These are phyloP conservation scores for Suncus etruscus DNA, from an alignment of 2,113 vertebrate species.

Conservation along the genomic window DNA sequence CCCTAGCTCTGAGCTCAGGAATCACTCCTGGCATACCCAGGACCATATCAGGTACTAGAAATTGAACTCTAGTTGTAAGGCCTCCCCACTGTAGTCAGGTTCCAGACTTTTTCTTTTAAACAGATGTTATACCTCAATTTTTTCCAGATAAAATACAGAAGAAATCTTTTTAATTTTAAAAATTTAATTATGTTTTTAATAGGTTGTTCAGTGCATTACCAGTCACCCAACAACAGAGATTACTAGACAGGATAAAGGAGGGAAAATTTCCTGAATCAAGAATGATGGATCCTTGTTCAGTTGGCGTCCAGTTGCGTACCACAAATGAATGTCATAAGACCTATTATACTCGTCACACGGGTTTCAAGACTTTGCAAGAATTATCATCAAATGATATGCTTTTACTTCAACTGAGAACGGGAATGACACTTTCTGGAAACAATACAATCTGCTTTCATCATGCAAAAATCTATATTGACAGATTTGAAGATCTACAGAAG, in stretches of 20 bases:
- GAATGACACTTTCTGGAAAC: conserved; percentile 87
- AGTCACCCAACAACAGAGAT: conserved; percentile 56
- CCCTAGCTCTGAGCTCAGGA: too few relatives aligned
- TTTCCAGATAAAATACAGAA: conserved; percentile 65
- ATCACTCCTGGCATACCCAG: too few relatives aligned
- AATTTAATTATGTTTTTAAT: neutral
- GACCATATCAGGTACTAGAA: too few relatives aligned
- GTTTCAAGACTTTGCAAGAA: conserved; percentile 88
- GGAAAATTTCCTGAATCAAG: conserved; percentile 68
- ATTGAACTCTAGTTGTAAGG: too few relatives aligned
- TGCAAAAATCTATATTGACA: conserved; percentile 89
- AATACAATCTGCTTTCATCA: conserved; percentile 90
- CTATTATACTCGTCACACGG: conserved; percentile 87
- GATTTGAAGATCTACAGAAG: conserved; percentile 89
- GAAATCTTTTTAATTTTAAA: conserved; percentile 76
- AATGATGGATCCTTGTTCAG: conserved; percentile 88
- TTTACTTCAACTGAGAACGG: conserved; percentile 89
- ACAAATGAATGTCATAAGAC: conserved; percentile 88
- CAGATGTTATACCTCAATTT: conserved; percentile 10
- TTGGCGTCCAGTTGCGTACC: conserved; percentile 88
- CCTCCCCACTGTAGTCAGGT: too few relatives aligned
- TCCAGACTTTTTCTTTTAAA: conserved; percentile 14
- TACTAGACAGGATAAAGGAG: conserved; percentile 58
- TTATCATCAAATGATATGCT: conserved; percentile 87
- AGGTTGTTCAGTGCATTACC: conserved; percentile 70